A percentile compares a stretch with the other conserved stretches of the same genome.
Evolutionary conservation across 2,113 vertebrate genomes (phyloP).

Genomic region (Sciurus niger): DNA sequence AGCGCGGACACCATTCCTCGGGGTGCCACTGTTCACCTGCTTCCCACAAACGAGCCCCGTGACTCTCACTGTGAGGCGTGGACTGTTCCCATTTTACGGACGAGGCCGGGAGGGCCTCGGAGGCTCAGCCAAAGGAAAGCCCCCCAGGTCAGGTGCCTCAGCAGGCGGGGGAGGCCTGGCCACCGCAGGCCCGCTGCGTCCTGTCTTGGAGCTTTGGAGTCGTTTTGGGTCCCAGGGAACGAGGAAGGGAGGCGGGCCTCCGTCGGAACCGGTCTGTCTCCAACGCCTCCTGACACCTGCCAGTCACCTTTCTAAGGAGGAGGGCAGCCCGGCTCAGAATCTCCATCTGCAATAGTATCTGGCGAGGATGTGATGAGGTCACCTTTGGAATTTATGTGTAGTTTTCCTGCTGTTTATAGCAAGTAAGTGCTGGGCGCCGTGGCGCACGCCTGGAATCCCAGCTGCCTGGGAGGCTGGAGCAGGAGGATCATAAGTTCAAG

Average conservation of each 20-base stretch:
- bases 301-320: not conserved
- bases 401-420: not conserved
- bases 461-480: too few species aligned
- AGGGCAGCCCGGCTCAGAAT: not conserved
- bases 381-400: not conserved
- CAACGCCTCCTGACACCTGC: too few species aligned
- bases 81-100: not conserved
- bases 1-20: too few species aligned
- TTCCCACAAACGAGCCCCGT: not conserved
- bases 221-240: not conserved
- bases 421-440: too few species aligned
- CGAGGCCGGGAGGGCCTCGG: not conserved
- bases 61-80: not conserved
- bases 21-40: not conserved
- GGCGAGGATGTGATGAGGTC: not conserved
- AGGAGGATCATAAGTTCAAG: too few species aligned
- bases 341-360: too few species aligned
- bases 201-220: not conserved
- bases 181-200: not conserved
- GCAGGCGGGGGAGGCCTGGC: not conserved
- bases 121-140: not conserved
- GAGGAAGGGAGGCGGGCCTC: not conserved
- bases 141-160: not conserved
- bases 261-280: fast-evolving
- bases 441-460: too few species aligned